Evolutionary conservation across 2,797 vertebrate genomes (phyloP), one percentile per base, ranked within the genome.

Genomic region (Cyprinodon diabolis): DNA sequence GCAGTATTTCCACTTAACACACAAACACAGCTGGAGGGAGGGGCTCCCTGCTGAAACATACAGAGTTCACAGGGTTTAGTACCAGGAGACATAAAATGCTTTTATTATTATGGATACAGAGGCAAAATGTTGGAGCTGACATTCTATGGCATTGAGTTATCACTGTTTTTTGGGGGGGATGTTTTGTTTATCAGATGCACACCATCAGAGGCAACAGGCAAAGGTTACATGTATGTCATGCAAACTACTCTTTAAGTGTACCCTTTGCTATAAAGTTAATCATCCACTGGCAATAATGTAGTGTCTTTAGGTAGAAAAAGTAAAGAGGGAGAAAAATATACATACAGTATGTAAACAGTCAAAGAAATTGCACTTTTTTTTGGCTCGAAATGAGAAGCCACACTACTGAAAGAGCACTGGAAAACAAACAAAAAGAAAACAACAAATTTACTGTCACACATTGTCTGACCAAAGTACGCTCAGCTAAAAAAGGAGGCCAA

Each of bases 221-320:
- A 93, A 93, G 91, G 92, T 93, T 95, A 94, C 90, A 92, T 84
- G 85, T 92, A 92, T 84, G 85, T 92, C 94, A 95, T 95, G 94
- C 94, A 94, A 91, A 93, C 93, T 94, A 93, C 86, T 92, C 90
- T 93, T 89, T 90, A 89, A 89, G 85, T 91, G 90, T 91, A 93
- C 92, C 40, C 92, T 93, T 92, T 93, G 90, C 92, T 93, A 93
- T 92, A 93, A 94, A 94, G 90, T 93, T 93, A 93, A 93, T 93
- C 90, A 95, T 93, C 95, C 96, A 96, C 95, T 96, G 93, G 96
- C 95, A 96, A 91, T 95, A 95, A 95, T 89, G 96, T 97, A 97
- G 96, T 97, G 97, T 96, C 96, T 94, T 95, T 94, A 95, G 94
- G 93, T 93, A 85, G 87, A 91, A 91, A 75, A 55, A 77, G 52